Base-by-base conservation (phyloP, 1,140 invertebrate species). In the Caenorhabditis briggsae region DNA sequence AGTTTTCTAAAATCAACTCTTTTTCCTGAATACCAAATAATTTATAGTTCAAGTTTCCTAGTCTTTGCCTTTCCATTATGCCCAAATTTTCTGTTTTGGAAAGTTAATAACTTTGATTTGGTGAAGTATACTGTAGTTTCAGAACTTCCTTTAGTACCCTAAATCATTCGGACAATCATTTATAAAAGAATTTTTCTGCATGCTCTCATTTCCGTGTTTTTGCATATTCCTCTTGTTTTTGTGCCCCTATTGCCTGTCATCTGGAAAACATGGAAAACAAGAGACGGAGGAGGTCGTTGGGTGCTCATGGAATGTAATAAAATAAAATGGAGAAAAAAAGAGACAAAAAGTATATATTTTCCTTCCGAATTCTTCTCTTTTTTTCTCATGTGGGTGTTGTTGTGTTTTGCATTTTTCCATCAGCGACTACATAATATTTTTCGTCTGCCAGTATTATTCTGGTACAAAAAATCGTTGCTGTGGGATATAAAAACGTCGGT, bases 291-390 rank as follows among this genome's bases (percentile, higher is more conserved):
- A 70, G 43, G 5, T 70, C 64, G 33, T 70, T 70, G 41, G 43
- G 41, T 46, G 64, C 64, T 70, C 64, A n/a, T 70, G 64, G 41
- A 43, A 70, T 70, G 64, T 70, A 70, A 70, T 70, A 70, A 70
- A 70, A 48, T 70, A 48, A 48, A 70, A 70, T 46, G 41, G 64
- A 70, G 33, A 33, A 33, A 33, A 70, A 70, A 25, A 48, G 43
- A 70, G 41, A 48, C 41, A 46, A 46, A 70, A 70, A n/a, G 7
- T 18, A 11, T 64, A 33, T 58, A n/a, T 70, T 70, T 70, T 70
- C 23, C 41, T 16, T 14, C 16, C 14, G 12, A 14, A 11, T 65
- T 65, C 33, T 25, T 6, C 43, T 70, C 41, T 41, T 18, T 65
- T 65, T 18, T 25, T 6, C 43, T 70, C 41, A 46, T 70, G 64